A percentile compares a stretch with the other conserved stretches of the same genome.
phyloP scores from a whole-genome alignment of 2,888 invertebrate genomes.

The Camponotus fellah region DNA sequence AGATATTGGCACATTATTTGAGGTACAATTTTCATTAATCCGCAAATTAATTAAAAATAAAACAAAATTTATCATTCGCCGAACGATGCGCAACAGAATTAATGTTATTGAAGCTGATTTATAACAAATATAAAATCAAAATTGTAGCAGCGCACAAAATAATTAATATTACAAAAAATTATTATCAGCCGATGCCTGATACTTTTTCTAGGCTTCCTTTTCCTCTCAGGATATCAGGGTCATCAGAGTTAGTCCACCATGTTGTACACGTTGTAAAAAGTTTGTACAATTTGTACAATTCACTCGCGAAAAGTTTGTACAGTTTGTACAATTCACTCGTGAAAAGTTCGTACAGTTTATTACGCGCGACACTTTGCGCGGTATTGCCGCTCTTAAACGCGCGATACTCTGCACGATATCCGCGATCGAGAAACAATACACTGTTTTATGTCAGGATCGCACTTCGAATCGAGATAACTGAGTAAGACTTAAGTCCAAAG shows the following conservation, averaged over 20 bases:
- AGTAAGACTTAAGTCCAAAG: not conserved
- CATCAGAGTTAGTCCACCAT: not conserved
- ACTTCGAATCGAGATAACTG: not conserved
- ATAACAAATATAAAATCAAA: not conserved
- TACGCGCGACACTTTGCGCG: not conserved
- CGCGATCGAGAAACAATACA: not conserved
- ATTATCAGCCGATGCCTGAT: not conserved
- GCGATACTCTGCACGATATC: not conserved
- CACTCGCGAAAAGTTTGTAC: not conserved
- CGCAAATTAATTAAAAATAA: not conserved
- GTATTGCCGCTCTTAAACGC: not conserved
- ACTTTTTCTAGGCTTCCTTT: not conserved
- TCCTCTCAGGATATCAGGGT: not conserved
- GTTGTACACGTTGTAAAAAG: not conserved
- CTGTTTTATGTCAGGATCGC: not conserved
- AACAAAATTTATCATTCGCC: not conserved
- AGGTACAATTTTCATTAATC: not conserved
- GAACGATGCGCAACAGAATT: not conserved
- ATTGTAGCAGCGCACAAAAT: not conserved
- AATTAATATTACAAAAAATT: not conserved
- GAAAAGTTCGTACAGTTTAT: not conserved
- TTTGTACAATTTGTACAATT: not conserved
- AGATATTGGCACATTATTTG: too few relatives aligned
- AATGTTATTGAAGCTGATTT: not conserved
- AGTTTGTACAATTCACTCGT: not conserved